A percentile compares a stretch with the other conserved stretches of the same genome.
phyloP scores from a whole-genome alignment of 2,113 vertebrate genomes.

The Piprites chloris region DNA sequence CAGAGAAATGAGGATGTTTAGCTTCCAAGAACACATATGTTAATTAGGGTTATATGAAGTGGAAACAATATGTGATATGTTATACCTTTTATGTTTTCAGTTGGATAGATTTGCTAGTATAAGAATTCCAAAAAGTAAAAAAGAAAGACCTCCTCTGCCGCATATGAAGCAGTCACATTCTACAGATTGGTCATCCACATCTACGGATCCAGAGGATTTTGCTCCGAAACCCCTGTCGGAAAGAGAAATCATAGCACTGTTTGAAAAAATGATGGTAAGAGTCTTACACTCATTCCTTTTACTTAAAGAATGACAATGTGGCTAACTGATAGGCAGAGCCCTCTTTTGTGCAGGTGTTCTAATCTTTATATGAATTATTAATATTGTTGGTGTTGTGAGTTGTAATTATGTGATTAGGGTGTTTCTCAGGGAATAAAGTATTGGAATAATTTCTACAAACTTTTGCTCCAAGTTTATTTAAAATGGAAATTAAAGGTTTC shows the following conservation, averaged over 20 bases:
- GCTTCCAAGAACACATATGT: not conserved
- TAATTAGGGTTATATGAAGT: not conserved
- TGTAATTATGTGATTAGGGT: not conserved
- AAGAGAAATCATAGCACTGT: slow-evolving; percentile 42
- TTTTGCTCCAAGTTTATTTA: not conserved
- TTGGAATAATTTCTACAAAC: not conserved
- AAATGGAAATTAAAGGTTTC: not conserved
- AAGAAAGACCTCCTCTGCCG: slow-evolving; percentile 35
- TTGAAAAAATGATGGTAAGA: slow-evolving; percentile 68
- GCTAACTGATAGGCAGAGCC: not conserved
- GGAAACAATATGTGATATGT: not conserved
- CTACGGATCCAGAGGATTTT: not conserved
- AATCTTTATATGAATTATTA: not conserved
- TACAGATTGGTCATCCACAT: slow-evolving; percentile 13
- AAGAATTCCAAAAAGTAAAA: slow-evolving; percentile 58
- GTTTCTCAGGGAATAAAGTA: not conserved
- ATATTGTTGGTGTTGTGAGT: not conserved
- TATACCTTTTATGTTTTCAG: slow-evolving; percentile 26
- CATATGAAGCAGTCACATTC: slow-evolving; percentile 45
- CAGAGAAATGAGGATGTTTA: not conserved
- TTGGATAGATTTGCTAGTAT: slow-evolving; percentile 63
- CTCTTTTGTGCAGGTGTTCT: not conserved
- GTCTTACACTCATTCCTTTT: not conserved
- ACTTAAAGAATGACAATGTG: not conserved
- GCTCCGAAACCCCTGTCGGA: slow-evolving; percentile 12